Conservation (phyloP, 2,113 vertebrate species). For the Macquaria australasica region DNA sequence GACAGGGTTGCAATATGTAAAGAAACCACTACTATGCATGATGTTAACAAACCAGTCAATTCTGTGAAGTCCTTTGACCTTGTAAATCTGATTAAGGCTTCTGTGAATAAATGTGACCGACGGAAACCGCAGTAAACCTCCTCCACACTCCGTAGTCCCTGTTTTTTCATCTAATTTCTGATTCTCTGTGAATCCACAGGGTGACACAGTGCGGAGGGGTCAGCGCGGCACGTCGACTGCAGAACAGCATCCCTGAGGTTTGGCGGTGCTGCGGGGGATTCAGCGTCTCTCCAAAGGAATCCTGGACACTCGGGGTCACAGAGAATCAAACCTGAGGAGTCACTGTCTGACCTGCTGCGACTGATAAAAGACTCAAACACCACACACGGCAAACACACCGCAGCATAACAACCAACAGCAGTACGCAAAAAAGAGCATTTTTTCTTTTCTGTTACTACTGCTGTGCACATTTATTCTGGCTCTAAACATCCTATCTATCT, state of each 20-base stretch:
- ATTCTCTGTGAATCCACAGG: conserved; percentile 23
- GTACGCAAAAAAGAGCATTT: not conserved
- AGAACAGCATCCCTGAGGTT: conserved; percentile 20
- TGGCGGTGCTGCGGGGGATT: conserved; percentile 9
- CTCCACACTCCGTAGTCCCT: not conserved
- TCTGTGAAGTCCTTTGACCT: not conserved
- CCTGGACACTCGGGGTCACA: conserved; percentile 14
- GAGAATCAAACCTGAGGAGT: conserved; percentile 41
- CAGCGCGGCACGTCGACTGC: not conserved
- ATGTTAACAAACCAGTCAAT: not conserved
- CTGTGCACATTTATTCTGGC: not conserved
- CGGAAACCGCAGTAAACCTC: not conserved
- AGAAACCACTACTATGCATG: not conserved
- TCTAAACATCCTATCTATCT: conserved; percentile 30
- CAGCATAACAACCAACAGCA: not conserved
- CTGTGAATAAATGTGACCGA: conserved; percentile 3
- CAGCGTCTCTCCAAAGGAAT: conserved; percentile 8
- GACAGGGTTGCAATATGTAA: not conserved
- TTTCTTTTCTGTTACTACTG: not conserved
- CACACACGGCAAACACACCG: not conserved
- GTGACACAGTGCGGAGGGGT: conserved; percentile 11
- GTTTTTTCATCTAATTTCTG: conserved; percentile 11
- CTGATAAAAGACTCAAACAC: conserved; percentile 36
- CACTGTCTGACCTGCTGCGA: conserved; percentile 23
- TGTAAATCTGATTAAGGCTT: not conserved